Evolutionary conservation across 2,797 vertebrate genomes (phyloP).

Genomic region (Gouania willdenowi): DNA sequence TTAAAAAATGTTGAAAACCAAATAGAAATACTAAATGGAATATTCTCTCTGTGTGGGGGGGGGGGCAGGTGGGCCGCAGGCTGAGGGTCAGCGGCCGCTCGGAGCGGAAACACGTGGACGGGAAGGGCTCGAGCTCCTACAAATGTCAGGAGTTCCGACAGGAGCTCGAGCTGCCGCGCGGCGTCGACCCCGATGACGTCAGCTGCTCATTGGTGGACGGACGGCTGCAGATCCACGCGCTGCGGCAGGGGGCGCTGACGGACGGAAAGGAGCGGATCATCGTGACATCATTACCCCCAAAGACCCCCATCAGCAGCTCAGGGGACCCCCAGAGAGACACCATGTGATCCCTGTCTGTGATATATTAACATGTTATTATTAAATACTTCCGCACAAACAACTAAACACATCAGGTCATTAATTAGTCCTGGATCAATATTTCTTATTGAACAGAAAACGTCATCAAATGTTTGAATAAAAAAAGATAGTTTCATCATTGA

Average conservation of each 20-base stretch:
- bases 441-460: too few species aligned
- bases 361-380: too few species aligned
- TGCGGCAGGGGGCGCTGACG: slow-evolving; percentile 9
- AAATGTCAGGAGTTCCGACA: slow-evolving; percentile 79
- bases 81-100: slow-evolving; percentile 68
- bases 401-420: too few species aligned
- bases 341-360: too few species aligned
- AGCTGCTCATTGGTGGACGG: slow-evolving; percentile 79
- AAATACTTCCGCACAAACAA: too few species aligned
- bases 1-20: too few species aligned
- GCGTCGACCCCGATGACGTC: slow-evolving; percentile 69
- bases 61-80: slow-evolving; percentile 60
- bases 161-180: slow-evolving; percentile 78
- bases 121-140: slow-evolving; percentile 79
- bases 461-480: too few species aligned
- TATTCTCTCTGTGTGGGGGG: too few species aligned
- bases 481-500: too few species aligned
- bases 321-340: too few species aligned
- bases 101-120: slow-evolving; percentile 69
- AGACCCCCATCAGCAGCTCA: slow-evolving; percentile 9
- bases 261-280: slow-evolving; percentile 69
- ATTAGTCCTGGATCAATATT: slow-evolving; percentile 18
- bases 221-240: slow-evolving; percentile 77
- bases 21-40: too few species aligned
- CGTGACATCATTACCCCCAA: slow-evolving; percentile 33